These are phyloP conservation scores for Smittia aterrima DNA, from an alignment of 2,888 invertebrate species.

Conservation along the genomic window DNA sequence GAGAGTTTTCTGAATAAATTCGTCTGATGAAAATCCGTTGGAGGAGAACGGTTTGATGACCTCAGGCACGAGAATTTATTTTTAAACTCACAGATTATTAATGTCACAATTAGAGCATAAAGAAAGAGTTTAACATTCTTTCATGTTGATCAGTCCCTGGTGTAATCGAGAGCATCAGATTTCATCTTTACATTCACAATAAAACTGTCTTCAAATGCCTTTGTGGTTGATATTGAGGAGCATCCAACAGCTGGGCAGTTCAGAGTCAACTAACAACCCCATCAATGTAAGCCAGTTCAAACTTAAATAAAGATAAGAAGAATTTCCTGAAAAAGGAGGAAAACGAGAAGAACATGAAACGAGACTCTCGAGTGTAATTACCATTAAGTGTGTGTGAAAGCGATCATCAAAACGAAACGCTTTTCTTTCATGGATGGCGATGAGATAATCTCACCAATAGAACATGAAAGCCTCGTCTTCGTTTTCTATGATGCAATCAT, in stretches of 20 bases:
- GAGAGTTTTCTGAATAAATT: too few relatives aligned
- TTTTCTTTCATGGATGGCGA: not conserved
- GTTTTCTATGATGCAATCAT: slow-evolving; percentile 4
- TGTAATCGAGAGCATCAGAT: not conserved
- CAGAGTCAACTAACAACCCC: not conserved
- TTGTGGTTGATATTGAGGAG: not conserved
- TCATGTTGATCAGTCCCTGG: not conserved
- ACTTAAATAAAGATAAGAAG: not conserved
- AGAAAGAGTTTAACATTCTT: not conserved
- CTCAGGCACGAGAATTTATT: not conserved
- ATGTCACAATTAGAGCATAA: slow-evolving; percentile 16
- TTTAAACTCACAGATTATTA: slow-evolving; percentile 17
- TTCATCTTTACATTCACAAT: slow-evolving; percentile 10
- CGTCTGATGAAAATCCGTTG: too few relatives aligned
- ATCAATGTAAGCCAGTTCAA: not conserved
- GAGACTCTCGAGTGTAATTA: slow-evolving; percentile 26
- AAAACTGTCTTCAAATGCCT: slow-evolving; percentile 12
- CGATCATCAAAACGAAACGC: slow-evolving; percentile 10
- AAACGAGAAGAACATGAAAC: not conserved
- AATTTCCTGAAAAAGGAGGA: not conserved
- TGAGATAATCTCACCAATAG: not conserved
- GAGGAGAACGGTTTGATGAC: not conserved
- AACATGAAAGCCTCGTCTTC: not conserved
- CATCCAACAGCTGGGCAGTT: not conserved
- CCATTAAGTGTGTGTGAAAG: slow-evolving; percentile 25